These are phyloP conservation scores for Hippolais icterina DNA, from an alignment of 2,113 vertebrate genomes.

Conservation along the genomic window DNA sequence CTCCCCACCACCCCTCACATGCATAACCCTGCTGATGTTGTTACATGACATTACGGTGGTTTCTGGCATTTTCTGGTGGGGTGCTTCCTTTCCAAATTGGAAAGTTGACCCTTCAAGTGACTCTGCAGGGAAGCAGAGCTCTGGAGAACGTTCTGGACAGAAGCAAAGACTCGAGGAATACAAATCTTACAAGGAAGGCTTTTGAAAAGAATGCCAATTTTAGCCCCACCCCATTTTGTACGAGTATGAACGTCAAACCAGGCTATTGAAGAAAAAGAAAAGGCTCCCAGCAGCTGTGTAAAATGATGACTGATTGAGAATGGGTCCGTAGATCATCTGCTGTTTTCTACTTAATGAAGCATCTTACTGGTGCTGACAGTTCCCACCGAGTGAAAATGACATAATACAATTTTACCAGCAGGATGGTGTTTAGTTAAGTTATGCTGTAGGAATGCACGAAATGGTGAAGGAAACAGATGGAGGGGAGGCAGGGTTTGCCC, in stretches of 20 bases:
- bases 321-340: constrained; percentile 20
- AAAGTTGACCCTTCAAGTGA: too few relatives aligned
- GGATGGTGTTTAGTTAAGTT: constrained; percentile 49
- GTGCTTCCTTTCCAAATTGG: too few relatives aligned
- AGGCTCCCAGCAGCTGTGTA: constrained; percentile 15
- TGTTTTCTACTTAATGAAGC: constrained; percentile 49
- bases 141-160: background rate
- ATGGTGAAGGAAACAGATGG: constrained; percentile 35
- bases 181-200: background rate
- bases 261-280: background rate
- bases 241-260: background rate
- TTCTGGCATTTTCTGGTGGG: background rate
- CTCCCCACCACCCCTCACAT: rapidly evolving
- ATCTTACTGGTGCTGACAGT: constrained; percentile 55
- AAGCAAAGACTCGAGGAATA: background rate
- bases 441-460: constrained; percentile 23
- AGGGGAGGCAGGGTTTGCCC: background rate
- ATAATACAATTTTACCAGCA: constrained; percentile 51
- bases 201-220: background rate
- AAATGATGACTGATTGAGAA: constrained; percentile 41
- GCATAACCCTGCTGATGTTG: background rate
- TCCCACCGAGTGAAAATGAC: constrained; percentile 40
- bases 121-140: background rate
- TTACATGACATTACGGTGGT: background rate
- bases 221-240: background rate